Conservation (phyloP, 2,113 vertebrate genomes). For the Upupa epops region DNA sequence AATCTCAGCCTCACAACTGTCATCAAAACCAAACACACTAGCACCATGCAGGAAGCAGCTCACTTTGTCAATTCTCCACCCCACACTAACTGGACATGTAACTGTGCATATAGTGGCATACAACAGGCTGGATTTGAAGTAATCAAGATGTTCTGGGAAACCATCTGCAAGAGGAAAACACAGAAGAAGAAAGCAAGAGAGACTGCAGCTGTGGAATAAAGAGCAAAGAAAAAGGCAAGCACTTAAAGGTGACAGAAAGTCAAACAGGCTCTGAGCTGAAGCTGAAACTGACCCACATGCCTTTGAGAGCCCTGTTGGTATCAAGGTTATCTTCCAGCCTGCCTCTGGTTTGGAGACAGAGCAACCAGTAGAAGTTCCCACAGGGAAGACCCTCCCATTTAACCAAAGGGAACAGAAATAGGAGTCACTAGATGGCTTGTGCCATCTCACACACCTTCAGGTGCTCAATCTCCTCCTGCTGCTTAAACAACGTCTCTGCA, state of each 20-base stretch:
- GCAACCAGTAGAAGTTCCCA: neutral
- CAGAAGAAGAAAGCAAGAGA: neutral
- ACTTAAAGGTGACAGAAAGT: neutral
- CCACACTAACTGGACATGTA: neutral
- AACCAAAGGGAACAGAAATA: neutral
- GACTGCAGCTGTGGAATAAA: neutral
- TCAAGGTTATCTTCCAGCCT: neutral
- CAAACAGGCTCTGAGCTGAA: neutral
- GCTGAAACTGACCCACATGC: neutral
- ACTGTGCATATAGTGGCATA: neutral
- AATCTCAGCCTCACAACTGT: neutral
- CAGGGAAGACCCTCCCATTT: neutral
- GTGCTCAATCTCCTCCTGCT: slow-evolving; percentile 81
- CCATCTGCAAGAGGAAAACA: neutral
- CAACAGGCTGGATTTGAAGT: neutral
- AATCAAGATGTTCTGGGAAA: neutral
- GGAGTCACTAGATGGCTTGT: neutral
- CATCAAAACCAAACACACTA: neutral
- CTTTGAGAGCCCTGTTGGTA: neutral
- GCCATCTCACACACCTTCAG: slow-evolving; percentile 79
- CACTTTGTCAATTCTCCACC: neutral
- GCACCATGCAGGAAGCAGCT: neutral
- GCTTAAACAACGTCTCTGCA: slow-evolving; percentile 66
- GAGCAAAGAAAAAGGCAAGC: neutral
- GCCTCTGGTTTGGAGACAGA: neutral